Conservation (phyloP, 2,888 invertebrate species). For the Amphipoea oculea region DNA sequence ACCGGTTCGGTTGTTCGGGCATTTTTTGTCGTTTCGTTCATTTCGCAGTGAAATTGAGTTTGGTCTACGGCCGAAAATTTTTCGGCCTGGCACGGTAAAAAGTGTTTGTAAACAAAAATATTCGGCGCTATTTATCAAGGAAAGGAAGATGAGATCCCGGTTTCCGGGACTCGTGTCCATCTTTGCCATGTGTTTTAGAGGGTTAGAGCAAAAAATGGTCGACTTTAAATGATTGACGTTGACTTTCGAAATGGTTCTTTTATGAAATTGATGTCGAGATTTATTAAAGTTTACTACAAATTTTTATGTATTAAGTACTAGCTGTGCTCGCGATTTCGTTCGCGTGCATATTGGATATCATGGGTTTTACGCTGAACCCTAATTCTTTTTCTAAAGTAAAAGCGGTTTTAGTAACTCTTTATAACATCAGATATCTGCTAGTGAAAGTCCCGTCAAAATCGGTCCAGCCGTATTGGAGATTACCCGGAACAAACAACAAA, state of each 20-base stretch:
- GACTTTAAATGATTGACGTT: constrained; percentile 42
- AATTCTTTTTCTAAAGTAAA: background rate
- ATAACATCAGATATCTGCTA: background rate
- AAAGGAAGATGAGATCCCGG: constrained; percentile 66
- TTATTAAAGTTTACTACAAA: background rate
- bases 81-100: constrained; percentile 70
- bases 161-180: constrained; percentile 61
- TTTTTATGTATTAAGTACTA: background rate
- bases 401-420: background rate
- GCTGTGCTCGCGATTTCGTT: background rate
- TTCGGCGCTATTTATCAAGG: constrained; percentile 68
- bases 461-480: no score
- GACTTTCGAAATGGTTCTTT: constrained; percentile 10
- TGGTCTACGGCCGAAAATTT: constrained; percentile 79
- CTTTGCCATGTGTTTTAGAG: constrained; percentile 57
- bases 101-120: constrained; percentile 76
- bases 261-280: background rate
- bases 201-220: constrained; percentile 56
- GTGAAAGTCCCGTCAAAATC: background rate
- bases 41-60: constrained; percentile 87
- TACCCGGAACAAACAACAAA: background rate
- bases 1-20: constrained; percentile 81
- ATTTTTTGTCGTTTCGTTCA: constrained; percentile 87
- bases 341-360: background rate
- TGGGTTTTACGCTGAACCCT: background rate